Percentiles rank a stretch among this genome's conserved stretches.
Evolutionary conservation across 2,797 vertebrate genomes (phyloP).

Genomic region (Rhynchotus rufescens): DNA sequence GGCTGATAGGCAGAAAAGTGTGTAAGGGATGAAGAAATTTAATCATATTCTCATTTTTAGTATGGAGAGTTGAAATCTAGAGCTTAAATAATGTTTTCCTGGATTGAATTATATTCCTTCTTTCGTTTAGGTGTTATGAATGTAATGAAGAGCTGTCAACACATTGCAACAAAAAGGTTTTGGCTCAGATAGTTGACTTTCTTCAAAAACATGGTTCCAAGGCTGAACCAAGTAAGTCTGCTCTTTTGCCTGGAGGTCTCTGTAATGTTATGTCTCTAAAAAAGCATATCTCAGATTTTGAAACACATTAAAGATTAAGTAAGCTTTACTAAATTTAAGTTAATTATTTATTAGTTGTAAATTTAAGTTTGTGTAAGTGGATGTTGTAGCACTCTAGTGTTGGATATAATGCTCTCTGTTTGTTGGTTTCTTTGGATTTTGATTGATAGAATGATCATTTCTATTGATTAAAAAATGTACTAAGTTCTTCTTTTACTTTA

Average conservation of each 20-base stretch:
- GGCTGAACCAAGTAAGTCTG: constrained; percentile 89
- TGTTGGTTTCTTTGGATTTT: background rate
- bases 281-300: background rate
- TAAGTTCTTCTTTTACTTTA: background rate
- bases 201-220: constrained; percentile 94
- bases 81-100: background rate
- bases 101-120: background rate
- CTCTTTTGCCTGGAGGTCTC: background rate
- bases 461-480: background rate
- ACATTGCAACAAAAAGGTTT: constrained; percentile 95
- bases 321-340: background rate
- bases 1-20: background rate
- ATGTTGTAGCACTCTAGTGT: background rate
- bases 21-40: background rate
- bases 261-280: background rate
- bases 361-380: background rate
- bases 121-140: constrained; percentile 92
- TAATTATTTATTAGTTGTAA: background rate
- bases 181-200: constrained; percentile 96
- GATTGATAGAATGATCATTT: background rate
- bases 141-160: constrained; percentile 96
- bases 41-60: background rate
- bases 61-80: background rate
- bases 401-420: background rate
- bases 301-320: background rate